phyloP scores from a whole-genome alignment of 2,888 invertebrate species.

The Spatulosminthurus flaviceps region DNA sequence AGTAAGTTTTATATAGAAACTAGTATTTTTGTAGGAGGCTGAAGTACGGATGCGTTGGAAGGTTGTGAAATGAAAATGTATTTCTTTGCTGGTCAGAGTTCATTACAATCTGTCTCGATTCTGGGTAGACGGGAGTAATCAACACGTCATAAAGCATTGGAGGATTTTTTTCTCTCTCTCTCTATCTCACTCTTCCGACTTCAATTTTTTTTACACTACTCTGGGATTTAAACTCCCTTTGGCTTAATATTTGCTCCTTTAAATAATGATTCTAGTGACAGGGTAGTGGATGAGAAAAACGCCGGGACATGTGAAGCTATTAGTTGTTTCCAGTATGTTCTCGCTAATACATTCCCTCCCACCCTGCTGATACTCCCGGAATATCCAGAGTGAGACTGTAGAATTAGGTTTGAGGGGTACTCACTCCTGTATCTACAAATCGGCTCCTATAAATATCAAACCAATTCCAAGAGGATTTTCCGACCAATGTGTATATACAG shows the following conservation, averaged over 20 bases:
- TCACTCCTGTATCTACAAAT: conserved; percentile 2
- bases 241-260: conserved; percentile 32
- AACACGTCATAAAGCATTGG: conserved; percentile 44
- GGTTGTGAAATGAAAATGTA: conserved; percentile 31
- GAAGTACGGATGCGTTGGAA: background rate
- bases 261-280: conserved; percentile 33
- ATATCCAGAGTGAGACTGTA: background rate
- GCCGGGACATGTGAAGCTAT: conserved; percentile 20
- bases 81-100: conserved; percentile 41
- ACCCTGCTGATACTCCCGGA: background rate
- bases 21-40: too few species aligned
- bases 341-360: background rate
- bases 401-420: background rate
- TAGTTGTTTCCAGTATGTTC: conserved; percentile 4
- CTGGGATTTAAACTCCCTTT: conserved; percentile 39
- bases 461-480: conserved; percentile 4
- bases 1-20: background rate
- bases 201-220: background rate
- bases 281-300: conserved; percentile 18
- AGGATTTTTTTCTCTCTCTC: conserved; percentile 26
- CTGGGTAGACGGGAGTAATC: conserved; percentile 37
- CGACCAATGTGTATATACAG: background rate
- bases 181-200: background rate
- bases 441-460: conserved; percentile 14
- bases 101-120: conserved; percentile 42